phyloP scores from a whole-genome alignment of 2,797 vertebrate genomes.

The Anomalospiza imberbis region DNA sequence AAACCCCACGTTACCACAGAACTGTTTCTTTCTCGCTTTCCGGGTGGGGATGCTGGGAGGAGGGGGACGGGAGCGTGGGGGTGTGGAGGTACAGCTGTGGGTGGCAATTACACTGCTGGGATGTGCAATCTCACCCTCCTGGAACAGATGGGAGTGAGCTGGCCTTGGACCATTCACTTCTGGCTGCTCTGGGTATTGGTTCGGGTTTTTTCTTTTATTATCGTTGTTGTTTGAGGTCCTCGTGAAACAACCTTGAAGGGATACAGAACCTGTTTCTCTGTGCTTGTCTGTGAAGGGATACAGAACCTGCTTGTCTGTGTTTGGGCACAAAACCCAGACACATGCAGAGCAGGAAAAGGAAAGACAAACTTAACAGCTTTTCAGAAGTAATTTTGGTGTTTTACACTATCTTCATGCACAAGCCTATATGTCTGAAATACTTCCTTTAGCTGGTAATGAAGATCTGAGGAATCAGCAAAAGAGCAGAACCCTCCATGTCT shows the following conservation, averaged over 20 bases:
- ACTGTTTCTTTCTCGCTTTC: background rate
- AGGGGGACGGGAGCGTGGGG: background rate
- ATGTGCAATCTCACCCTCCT: background rate
- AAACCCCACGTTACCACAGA: background rate
- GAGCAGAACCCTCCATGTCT: background rate
- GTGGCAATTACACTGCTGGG: constrained; percentile 6
- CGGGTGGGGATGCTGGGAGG: background rate
- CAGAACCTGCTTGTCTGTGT: background rate
- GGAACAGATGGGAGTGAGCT: background rate
- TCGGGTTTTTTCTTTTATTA: background rate
- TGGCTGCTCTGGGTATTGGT: background rate
- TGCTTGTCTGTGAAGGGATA: background rate
- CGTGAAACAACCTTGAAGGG: background rate
- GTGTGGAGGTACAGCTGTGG: constrained; percentile 23
- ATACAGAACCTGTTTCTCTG: background rate
- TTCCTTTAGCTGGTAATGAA: background rate
- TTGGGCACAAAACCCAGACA: background rate
- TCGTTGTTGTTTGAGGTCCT: background rate
- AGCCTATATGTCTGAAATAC: background rate
- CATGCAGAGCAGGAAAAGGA: background rate
- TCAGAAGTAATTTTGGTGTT: background rate
- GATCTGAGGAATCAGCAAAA: background rate
- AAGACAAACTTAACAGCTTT: background rate
- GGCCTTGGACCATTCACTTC: background rate
- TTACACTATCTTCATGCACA: background rate